Evolutionary conservation across 1,140 invertebrate genomes (phyloP).

Genomic region (Trichonephila inaurata): DNA sequence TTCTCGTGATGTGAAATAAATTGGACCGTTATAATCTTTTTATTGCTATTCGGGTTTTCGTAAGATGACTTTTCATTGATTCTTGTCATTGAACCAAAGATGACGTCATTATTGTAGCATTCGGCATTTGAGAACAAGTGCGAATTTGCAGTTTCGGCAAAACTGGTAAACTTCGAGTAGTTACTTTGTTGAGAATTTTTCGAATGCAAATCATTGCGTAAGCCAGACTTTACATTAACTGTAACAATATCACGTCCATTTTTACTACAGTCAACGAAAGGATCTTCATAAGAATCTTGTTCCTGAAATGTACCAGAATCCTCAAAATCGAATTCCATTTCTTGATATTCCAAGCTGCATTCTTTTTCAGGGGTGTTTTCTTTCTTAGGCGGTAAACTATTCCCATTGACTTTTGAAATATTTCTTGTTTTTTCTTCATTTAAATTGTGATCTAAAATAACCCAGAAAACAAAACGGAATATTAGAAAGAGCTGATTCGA

Average conservation of each 20-base stretch:
- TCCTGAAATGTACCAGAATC: conserved; percentile 65
- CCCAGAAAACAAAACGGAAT: too few relatives aligned
- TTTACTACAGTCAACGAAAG: background rate
- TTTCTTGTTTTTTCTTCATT: background rate
- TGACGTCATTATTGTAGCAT: conserved; percentile 66
- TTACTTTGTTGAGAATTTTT: background rate
- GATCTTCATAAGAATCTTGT: conserved; percentile 24
- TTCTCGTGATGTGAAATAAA: conserved; percentile 2
- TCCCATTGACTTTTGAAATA: background rate
- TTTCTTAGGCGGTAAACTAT: background rate
- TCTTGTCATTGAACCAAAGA: background rate
- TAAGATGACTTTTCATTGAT: background rate
- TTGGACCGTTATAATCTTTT: conserved; percentile 55
- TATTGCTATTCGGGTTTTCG: background rate
- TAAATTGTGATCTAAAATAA: conserved; percentile 1
- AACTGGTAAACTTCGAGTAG: background rate
- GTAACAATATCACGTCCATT: background rate
- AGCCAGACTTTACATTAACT: background rate
- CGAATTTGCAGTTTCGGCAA: conserved; percentile 22
- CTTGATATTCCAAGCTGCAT: conserved; percentile 66
- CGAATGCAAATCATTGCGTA: too few relatives aligned
- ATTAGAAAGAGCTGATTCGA: too few relatives aligned
- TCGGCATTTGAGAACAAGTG: conserved; percentile 8
- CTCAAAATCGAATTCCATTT: conserved; percentile 68
- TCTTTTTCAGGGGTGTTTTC: conserved; percentile 27